phyloP scores from a whole-genome alignment of 2,113 vertebrate species.

The Apaloderma vittatum region DNA sequence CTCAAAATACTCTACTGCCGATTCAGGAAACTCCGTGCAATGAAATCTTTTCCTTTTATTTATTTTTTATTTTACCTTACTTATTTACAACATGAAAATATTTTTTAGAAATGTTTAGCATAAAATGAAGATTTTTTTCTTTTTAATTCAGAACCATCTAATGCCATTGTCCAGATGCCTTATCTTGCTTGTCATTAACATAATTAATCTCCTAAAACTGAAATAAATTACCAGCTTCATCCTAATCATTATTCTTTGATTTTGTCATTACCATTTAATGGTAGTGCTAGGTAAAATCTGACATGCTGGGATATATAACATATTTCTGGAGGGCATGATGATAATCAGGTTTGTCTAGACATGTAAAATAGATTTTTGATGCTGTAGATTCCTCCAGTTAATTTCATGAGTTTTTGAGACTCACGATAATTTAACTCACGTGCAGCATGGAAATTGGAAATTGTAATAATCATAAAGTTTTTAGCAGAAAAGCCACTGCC shows the following conservation, averaged over 20 bases:
- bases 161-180: background rate
- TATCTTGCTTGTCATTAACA: background rate
- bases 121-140: background rate
- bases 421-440: background rate
- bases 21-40: background rate
- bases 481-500: background rate
- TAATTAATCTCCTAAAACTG: background rate
- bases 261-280: background rate
- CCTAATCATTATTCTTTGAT: background rate
- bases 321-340: conserved; percentile 36
- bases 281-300: conserved; percentile 34
- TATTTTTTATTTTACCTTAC: background rate
- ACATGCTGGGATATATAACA: background rate
- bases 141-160: background rate
- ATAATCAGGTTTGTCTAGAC: conserved; percentile 51
- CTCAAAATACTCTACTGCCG: background rate
- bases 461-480: background rate
- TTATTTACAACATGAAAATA: background rate
- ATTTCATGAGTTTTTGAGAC: background rate
- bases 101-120: background rate
- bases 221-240: conserved; percentile 15
- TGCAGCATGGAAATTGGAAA: background rate
- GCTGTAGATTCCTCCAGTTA: background rate
- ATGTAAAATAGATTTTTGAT: conserved; percentile 4
- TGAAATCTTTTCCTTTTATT: background rate